Evolutionary conservation across 2,113 vertebrate genomes (phyloP).

Genomic region (Phyllostomus discolor): DNA sequence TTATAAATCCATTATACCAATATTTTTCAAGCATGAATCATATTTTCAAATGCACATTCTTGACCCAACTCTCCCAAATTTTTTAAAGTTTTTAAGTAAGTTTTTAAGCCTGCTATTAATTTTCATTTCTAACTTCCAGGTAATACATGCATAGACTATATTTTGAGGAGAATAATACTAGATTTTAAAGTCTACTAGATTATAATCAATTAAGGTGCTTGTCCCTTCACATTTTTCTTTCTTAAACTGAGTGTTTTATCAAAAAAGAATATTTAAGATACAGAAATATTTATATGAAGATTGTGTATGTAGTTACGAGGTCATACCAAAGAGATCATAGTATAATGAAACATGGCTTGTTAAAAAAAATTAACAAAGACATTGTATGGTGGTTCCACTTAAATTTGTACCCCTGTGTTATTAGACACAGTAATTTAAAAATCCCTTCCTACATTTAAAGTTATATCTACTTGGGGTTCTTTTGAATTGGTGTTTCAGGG

Average conservation of each 20-base stretch:
- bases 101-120: neutral
- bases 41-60: neutral
- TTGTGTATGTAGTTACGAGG: neutral
- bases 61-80: neutral
- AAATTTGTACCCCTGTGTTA: neutral
- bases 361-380: neutral
- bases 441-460: neutral
- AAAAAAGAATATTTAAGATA: neutral
- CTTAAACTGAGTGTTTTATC: neutral
- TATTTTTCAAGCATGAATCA: neutral
- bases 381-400: neutral
- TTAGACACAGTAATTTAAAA: neutral
- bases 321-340: neutral
- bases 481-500: too few relatives aligned
- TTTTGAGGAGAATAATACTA: neutral
- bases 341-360: neutral
- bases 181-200: neutral
- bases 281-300: neutral
- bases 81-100: neutral
- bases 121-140: neutral
- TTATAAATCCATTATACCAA: neutral
- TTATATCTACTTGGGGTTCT: neutral
- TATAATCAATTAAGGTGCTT: neutral
- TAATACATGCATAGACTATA: neutral
- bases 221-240: neutral